Percentiles rank a stretch among this genome's conserved stretches.
phyloP scores from a whole-genome alignment of 2,797 vertebrate species.

The Takifugu ocellatus region DNA sequence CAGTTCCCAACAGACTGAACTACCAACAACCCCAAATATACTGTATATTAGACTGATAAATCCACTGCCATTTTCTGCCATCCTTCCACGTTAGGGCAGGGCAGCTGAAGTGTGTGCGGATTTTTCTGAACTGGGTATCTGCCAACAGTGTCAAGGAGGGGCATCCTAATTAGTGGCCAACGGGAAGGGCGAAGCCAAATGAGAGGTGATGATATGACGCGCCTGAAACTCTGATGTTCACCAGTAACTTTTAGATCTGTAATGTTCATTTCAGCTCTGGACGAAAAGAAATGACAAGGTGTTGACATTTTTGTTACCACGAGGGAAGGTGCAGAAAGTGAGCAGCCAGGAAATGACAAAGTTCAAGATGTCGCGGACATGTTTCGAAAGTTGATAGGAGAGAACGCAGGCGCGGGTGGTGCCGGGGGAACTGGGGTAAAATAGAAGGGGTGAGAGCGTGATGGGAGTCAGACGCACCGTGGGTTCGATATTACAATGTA shows the following conservation, averaged over 20 bases:
- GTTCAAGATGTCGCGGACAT: too few relatives aligned
- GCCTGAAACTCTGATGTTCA: conserved; percentile 12
- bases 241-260: not conserved
- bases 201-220: conserved; percentile 9
- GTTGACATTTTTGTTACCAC: not conserved
- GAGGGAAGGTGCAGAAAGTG: not conserved
- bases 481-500: conserved; percentile 26
- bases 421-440: conserved; percentile 16
- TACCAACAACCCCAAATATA: too few relatives aligned
- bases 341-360: not conserved
- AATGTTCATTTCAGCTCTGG: conserved; percentile 1
- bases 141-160: conserved; percentile 19
- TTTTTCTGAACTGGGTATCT: conserved; percentile 27
- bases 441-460: conserved; percentile 19
- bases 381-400: too few relatives aligned
- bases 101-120: conserved; percentile 28
- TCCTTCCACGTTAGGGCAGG: too few relatives aligned
- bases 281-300: not conserved
- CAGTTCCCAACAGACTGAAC: too few relatives aligned
- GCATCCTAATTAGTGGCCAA: not conserved
- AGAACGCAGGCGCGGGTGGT: not conserved
- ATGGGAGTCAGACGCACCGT: conserved; percentile 24
- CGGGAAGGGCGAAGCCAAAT: conserved; percentile 4
- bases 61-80: too few relatives aligned
- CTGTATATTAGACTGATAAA: too few relatives aligned